phyloP scores from a whole-genome alignment of 1,140 invertebrate species.

The Drosophila teissieri region DNA sequence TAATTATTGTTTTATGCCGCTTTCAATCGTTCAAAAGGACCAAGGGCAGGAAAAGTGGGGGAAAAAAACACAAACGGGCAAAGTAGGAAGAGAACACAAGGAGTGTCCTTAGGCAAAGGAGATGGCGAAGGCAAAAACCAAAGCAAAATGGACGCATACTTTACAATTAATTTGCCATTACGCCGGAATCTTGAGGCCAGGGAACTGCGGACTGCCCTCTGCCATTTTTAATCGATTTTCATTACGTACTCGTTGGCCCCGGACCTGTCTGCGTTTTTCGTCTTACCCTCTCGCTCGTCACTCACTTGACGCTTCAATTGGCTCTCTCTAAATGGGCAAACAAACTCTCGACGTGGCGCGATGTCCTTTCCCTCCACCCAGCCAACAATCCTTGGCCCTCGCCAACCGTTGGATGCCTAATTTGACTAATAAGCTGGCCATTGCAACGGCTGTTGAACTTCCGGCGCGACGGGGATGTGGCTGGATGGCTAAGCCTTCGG shows the following conservation, averaged over 20 bases:
- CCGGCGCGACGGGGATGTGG: conserved; percentile 47
- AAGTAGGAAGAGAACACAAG: conserved; percentile 48
- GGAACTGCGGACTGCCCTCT: conserved; percentile 19
- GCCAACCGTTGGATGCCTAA: conserved; percentile 57
- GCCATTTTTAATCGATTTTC: conserved; percentile 80
- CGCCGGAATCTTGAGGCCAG: conserved; percentile 13
- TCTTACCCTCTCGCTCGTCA: conserved; percentile 48
- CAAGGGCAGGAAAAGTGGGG: conserved; percentile 12
- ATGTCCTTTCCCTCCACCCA: conserved; percentile 13
- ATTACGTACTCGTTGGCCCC: conserved; percentile 60
- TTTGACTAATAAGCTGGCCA: conserved; percentile 80
- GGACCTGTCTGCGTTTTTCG: conserved; percentile 11
- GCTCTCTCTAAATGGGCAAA: conserved; percentile 71
- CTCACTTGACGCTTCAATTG: conserved; percentile 80
- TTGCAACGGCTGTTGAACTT: conserved; percentile 81
- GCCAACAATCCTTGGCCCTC: neutral
- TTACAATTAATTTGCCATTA: conserved; percentile 83
- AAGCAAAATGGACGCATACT: conserved; percentile 78
- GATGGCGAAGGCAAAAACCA: conserved; percentile 73
- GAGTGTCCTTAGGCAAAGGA: conserved; percentile 21
- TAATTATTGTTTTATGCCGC: conserved; percentile 80
- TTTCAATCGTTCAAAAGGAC: conserved; percentile 70
- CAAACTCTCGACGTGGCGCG: conserved; percentile 52
- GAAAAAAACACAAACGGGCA: conserved; percentile 16
- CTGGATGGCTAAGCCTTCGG: conserved; percentile 45